Evolutionary conservation across 2,888 invertebrate genomes (phyloP).

Genomic region (Drosophila austrosaltans): DNA sequence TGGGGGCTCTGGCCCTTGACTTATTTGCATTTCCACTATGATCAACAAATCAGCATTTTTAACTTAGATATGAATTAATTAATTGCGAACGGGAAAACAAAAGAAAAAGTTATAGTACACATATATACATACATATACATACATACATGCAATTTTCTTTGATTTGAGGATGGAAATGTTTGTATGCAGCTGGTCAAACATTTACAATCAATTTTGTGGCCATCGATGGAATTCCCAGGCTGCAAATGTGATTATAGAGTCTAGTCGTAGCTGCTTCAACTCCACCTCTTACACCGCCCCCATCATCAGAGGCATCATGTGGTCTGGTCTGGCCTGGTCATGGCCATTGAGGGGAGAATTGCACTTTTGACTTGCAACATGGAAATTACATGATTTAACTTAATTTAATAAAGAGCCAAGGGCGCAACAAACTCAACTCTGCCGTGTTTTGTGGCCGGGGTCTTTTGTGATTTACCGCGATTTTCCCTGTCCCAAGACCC

Average conservation of each 20-base stretch:
- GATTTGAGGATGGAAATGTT: neutral
- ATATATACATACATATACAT: neutral
- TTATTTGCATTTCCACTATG: constrained; percentile 63
- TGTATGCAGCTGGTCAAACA: constrained; percentile 54
- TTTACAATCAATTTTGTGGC: constrained; percentile 70
- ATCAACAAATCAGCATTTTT: constrained; percentile 60
- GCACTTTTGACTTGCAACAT: constrained; percentile 77
- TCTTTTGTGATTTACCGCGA: constrained; percentile 77
- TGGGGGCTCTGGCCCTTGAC: constrained; percentile 35
- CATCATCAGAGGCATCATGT: constrained; percentile 37
- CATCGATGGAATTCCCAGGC: constrained; percentile 60
- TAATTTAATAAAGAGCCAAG: constrained; percentile 79
- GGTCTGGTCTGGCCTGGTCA: neutral
- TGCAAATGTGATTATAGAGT: constrained; percentile 53
- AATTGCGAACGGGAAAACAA: constrained; percentile 22
- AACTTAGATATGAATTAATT: constrained; percentile 63
- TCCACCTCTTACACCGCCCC: constrained; percentile 28
- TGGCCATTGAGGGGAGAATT: constrained; percentile 50
- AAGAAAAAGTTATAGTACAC: constrained; percentile 1
- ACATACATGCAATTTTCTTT: constrained; percentile 15
- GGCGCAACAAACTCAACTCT: constrained; percentile 44
- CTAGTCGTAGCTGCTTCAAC: constrained; percentile 11
- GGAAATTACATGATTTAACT: constrained; percentile 79
- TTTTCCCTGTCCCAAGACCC: constrained; percentile 39
- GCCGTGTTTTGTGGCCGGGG: constrained; percentile 57